Base-by-base conservation (phyloP, 2,888 invertebrate species). In the Microctonus brassicae region DNA sequence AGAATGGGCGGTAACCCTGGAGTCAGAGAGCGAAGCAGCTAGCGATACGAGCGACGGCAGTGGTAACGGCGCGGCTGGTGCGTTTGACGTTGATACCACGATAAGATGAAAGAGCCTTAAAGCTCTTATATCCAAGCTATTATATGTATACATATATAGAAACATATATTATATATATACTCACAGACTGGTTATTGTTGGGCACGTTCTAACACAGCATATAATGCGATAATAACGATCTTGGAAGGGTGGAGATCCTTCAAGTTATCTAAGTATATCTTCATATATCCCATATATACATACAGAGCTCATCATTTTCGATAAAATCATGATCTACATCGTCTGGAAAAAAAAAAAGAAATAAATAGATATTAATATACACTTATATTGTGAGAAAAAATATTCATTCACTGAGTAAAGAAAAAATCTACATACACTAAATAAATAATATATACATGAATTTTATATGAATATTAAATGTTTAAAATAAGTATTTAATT, bases 11-110 rank as follows among this genome's bases (percentile, higher is more conserved):
- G 83, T 70, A 80, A 80, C 76, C 79, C 79, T 83, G 79, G 78
- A 81, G 79, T 73, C 64, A 63, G 72, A 73, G 67, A 73, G 73
- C 55, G 26, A 55, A 55, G 47, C 47, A 47, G 17, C 73, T 72
- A 73, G 72, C 74, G 69, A 69, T 73, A 75, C 77, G 76, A 80
- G 78, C 75, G 75, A 76, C 79, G 70, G 75, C 60, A 65, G 65
- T 70, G 47, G 58, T 64, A 77, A 76, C 75, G 78, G 82, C 82
- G 82, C 81, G 82, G 81, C 84, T 83, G 84, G 86, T 87, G 87
- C 83, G 83, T 86, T 87, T 87, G 87, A 87, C 87, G 86, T 87
- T 87, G 87, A 87, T 87, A 86, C 86, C 86, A 80, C 83, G 87
- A 87, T 87, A 87, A 87, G 87, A 86, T 87, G 87, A 87, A 87